phyloP scores from a whole-genome alignment of 1,140 invertebrate genomes.

The Drosophila fuyamai region DNA sequence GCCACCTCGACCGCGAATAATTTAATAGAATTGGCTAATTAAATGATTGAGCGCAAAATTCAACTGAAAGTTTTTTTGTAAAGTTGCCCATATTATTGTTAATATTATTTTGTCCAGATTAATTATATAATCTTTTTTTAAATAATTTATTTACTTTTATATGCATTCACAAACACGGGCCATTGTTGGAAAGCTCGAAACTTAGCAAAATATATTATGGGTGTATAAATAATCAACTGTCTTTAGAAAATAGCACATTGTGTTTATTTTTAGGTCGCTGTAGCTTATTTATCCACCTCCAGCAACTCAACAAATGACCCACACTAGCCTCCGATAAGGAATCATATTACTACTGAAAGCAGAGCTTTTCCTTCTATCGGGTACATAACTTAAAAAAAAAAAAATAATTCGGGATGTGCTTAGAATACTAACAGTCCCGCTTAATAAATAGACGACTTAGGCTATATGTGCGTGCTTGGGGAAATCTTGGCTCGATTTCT shows the following conservation, averaged over 20 bases:
- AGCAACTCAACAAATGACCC: neutral
- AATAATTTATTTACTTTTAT: too few relatives aligned
- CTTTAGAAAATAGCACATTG: neutral
- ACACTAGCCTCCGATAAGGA: neutral
- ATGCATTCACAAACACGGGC: too few relatives aligned
- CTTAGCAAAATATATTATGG: neutral
- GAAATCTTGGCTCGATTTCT: constrained; percentile 12
- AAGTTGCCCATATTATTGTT: too few relatives aligned
- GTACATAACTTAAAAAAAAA: too few relatives aligned
- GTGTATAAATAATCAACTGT: neutral
- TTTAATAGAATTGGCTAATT: too few relatives aligned
- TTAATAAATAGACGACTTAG: neutral
- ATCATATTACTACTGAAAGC: neutral
- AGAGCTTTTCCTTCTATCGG: neutral
- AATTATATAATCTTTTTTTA: too few relatives aligned
- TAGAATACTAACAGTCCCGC: too few relatives aligned
- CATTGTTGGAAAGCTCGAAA: neutral
- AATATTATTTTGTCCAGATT: too few relatives aligned
- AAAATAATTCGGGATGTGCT: too few relatives aligned
- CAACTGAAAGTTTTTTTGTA: too few relatives aligned
- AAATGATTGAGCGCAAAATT: too few relatives aligned
- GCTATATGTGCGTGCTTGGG: constrained; percentile 21
- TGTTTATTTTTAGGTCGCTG: neutral
- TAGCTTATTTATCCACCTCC: neutral
- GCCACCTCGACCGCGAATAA: too few relatives aligned